Evolutionary conservation across 2,888 invertebrate species (phyloP).

Genomic region (Melanostoma mellinum): DNA sequence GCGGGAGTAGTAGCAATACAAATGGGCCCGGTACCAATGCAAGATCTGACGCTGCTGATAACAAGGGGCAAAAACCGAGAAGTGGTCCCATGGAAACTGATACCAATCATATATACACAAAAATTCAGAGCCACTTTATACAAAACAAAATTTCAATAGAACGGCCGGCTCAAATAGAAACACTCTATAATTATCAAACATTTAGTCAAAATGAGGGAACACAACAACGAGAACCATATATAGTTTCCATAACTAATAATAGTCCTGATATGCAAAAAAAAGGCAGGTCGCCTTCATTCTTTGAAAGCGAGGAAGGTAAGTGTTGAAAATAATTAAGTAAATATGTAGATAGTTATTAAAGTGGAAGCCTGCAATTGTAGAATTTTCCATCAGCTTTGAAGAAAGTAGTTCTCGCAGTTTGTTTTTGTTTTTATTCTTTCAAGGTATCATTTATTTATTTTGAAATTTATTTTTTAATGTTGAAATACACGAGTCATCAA

Average conservation of each 20-base stretch:
- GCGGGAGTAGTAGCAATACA: slow-evolving; percentile 42
- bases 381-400: too few species aligned
- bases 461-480: too few species aligned
- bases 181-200: slow-evolving; percentile 11
- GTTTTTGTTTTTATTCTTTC: too few species aligned
- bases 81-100: slow-evolving; percentile 20
- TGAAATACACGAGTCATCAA: too few species aligned
- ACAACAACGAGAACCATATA: slow-evolving; percentile 15
- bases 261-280: slow-evolving; percentile 5
- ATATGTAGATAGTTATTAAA: too few species aligned
- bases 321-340: not conserved
- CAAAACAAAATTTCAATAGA: slow-evolving; percentile 22
- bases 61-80: slow-evolving; percentile 35
- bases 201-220: not conserved
- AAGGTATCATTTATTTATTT: too few species aligned
- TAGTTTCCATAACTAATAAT: not conserved
- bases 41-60: slow-evolving; percentile 14
- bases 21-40: slow-evolving; percentile 27
- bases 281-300: not conserved
- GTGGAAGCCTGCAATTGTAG: too few species aligned
- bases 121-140: slow-evolving; percentile 30
- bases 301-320: slow-evolving; percentile 51
- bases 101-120: slow-evolving; percentile 4
- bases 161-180: slow-evolving; percentile 16
- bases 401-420: too few species aligned